Evolutionary conservation across 1,140 invertebrate genomes (phyloP), one percentile per base, ranked within the genome.

Genomic region (Caenorhabditis brenneri): DNA sequence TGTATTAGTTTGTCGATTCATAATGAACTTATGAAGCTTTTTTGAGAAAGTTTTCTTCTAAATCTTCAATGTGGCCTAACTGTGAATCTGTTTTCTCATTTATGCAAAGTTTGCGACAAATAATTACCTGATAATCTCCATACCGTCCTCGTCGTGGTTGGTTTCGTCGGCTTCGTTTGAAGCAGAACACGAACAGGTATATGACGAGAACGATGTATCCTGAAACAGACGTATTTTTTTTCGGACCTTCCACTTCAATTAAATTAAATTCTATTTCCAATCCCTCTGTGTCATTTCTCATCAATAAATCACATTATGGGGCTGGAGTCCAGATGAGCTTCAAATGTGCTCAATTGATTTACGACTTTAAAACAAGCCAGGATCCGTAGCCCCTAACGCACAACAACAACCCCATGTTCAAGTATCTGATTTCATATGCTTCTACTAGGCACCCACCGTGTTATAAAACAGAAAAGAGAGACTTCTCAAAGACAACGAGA

Each of bases 351-450:
- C 65, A 74, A 74, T 42, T 39, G 65, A 74, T 74, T 74, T 74
- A 74, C 65, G 36, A 74, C 36, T 74, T 74, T 74, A 42, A 74
- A 74, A 74, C 65, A 74, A 74, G 58, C 58, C 16, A 19, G 31
- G 65, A 74, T 46, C 65, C 36, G 15, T 39, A 42, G 22, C 65
- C n/a, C n/a, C 58, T 65, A 16, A 24, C 33, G 29, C 65, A 42
- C 65, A 42, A 74, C 65, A 74, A 74, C 65, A 74, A 24, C 15
- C 33, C 36, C 65, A 74, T 74, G 65, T 74, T 74, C 65, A 74
- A 74, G 65, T 74, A 74, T 74, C 65, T 74, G 65, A 74, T 74
- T 74, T 74, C 65, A 74, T 42, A 74, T 74, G 65, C 65, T 42
- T 65, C 58, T 65, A 65, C 29, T n/a, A 19, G 36, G n/a, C 33